Conservation (phyloP, 2,113 vertebrate species). For the Ariopsis seemanni region DNA sequence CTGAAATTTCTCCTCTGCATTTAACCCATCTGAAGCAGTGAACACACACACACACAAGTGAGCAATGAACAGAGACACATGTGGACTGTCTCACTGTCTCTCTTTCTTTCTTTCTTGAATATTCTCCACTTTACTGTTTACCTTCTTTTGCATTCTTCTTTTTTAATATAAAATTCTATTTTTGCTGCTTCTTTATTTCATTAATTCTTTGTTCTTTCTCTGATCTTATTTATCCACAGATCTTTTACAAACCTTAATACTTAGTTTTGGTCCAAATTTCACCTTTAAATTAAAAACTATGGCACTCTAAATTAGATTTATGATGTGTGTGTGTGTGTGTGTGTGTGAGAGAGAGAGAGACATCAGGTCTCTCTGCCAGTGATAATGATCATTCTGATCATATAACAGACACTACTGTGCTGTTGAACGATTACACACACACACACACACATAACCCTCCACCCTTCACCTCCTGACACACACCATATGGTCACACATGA, state of each 20-base stretch:
- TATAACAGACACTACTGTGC: not conserved
- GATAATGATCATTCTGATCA: not conserved
- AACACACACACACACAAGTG: too few relatives aligned
- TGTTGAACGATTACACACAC: not conserved
- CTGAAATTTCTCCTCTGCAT: too few relatives aligned
- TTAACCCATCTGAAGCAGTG: too few relatives aligned
- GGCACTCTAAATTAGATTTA: too few relatives aligned
- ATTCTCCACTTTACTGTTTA: not conserved
- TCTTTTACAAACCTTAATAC: not conserved
- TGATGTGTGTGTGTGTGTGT: not conserved
- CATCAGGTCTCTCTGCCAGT: not conserved
- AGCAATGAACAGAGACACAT: not conserved
- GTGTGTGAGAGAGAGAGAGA: not conserved
- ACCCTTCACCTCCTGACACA: slow-evolving; percentile 25
- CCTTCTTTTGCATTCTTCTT: not conserved
- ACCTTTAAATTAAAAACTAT: not conserved
- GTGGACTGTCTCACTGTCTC: not conserved
- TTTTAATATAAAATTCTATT: not conserved
- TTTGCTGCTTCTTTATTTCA: not conserved
- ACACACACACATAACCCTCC: not conserved
- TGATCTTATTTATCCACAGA: not conserved
- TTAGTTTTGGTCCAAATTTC: not conserved
- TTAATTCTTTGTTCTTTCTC: not conserved
- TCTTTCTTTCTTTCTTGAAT: slow-evolving; percentile 1
- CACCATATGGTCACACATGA: slow-evolving; percentile 41